Percentiles rank a stretch among this genome's conserved stretches.
Evolutionary conservation across 2,888 invertebrate species (phyloP).

Genomic region (Eupithecia dodoneata): DNA sequence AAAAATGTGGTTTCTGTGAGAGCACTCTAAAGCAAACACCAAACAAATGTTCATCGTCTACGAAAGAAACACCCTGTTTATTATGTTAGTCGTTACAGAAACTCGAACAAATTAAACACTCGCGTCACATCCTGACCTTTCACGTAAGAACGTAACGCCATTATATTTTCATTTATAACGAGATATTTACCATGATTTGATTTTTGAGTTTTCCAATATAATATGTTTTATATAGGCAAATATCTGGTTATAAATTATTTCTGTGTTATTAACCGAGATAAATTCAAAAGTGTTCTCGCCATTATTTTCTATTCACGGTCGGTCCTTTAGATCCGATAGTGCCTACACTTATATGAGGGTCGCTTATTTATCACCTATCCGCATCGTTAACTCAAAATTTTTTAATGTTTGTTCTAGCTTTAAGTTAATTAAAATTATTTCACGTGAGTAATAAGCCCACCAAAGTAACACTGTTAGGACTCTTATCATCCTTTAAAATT

Average conservation of each 20-base stretch:
- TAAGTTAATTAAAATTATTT: constrained; percentile 15
- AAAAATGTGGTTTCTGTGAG: background rate
- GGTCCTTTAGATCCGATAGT: constrained; percentile 28
- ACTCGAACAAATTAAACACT: constrained; percentile 58
- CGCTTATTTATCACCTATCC: constrained; percentile 7
- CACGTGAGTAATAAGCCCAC: background rate
- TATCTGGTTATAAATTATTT: too few relatives aligned
- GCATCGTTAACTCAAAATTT: constrained; percentile 8
- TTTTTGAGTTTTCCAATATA: too few relatives aligned
- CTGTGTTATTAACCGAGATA: too few relatives aligned
- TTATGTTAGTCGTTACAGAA: constrained; percentile 27
- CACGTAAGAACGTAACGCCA: constrained; percentile 53
- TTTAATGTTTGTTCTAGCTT: constrained; percentile 13
- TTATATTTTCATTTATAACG: constrained; percentile 3
- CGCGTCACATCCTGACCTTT: constrained; percentile 54
- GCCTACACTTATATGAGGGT: constrained; percentile 13
- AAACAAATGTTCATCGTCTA: background rate
- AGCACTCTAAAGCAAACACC: background rate
- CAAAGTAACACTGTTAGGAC: background rate
- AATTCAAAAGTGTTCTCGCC: background rate
- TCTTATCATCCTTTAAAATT: background rate
- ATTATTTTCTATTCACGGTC: constrained; percentile 55
- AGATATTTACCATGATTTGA: too few relatives aligned
- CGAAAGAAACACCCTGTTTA: background rate
- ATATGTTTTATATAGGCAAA: too few relatives aligned